phyloP scores from a whole-genome alignment of 92 coral and sea anemone species.

The Zoanthus sociatus region DNA sequence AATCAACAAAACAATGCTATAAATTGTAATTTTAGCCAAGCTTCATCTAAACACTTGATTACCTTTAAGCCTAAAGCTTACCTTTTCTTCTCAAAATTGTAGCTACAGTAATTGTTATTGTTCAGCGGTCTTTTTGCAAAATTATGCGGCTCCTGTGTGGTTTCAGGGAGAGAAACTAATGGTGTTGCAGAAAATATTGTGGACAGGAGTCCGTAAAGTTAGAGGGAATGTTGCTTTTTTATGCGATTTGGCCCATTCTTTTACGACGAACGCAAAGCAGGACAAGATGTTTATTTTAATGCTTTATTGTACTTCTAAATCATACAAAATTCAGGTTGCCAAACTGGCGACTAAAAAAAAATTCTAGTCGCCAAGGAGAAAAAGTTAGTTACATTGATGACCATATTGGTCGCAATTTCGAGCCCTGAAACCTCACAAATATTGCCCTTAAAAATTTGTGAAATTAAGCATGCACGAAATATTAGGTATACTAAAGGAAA shows the following conservation, averaged over 20 bases:
- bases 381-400: too few relatives aligned
- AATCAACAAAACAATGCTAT: too few relatives aligned
- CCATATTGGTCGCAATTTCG: too few relatives aligned
- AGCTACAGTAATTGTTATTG: neutral
- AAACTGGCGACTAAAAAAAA: neutral
- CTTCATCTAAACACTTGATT: too few relatives aligned
- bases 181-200: neutral
- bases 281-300: neutral
- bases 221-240: neutral
- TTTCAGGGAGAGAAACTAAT: neutral
- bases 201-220: neutral
- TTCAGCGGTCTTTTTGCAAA: neutral
- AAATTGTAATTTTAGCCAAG: too few relatives aligned
- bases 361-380: conserved; percentile 31
- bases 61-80: neutral
- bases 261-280: conserved; percentile 8
- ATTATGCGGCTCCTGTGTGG: neutral
- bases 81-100: neutral
- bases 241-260: conserved; percentile 12
- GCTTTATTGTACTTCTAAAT: too few relatives aligned
- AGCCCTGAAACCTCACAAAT: too few relatives aligned
- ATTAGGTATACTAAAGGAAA: too few relatives aligned
- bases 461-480: too few relatives aligned
- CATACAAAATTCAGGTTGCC: too few relatives aligned
- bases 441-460: too few relatives aligned